A percentile compares a stretch with the other conserved stretches of the same genome.
Conservation (phyloP, 2,797 vertebrate genomes). For the Sciaenops ocellatus region DNA sequence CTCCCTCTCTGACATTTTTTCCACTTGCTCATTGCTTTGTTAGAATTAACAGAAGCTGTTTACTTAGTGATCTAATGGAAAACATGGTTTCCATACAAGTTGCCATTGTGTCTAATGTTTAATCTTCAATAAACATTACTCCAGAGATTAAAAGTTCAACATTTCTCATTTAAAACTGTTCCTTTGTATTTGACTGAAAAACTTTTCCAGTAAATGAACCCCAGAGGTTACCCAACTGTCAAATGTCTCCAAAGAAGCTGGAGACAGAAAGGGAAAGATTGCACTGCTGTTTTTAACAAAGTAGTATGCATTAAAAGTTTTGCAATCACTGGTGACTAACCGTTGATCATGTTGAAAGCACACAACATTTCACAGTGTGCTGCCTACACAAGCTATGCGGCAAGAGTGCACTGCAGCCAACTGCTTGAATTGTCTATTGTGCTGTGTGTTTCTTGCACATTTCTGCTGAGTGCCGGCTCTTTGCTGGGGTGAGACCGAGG, state of each 20-base stretch:
- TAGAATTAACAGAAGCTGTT: slow-evolving; percentile 48
- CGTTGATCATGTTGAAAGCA: slow-evolving; percentile 14
- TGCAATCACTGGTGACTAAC: neutral
- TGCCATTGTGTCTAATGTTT: slow-evolving; percentile 49
- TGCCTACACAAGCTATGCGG: slow-evolving; percentile 16
- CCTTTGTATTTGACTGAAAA: slow-evolving; percentile 13
- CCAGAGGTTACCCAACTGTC: neutral
- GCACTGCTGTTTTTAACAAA: neutral
- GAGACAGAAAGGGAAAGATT: neutral
- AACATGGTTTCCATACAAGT: neutral
- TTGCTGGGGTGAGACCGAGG: slow-evolving; percentile 46
- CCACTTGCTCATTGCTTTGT: slow-evolving; percentile 1
- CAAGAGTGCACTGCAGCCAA: slow-evolving; percentile 19
- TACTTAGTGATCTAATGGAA: slow-evolving; percentile 36
- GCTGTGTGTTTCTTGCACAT: slow-evolving; percentile 53
- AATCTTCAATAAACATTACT: slow-evolving; percentile 31
- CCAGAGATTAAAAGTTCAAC: neutral
- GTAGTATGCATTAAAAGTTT: no score
- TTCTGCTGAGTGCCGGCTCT: slow-evolving; percentile 66
- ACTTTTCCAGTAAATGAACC: neutral
- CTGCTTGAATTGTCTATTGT: slow-evolving; percentile 60
- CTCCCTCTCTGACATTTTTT: neutral
- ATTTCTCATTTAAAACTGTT: neutral
- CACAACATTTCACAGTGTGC: slow-evolving; percentile 8
- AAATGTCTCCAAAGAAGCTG: slow-evolving; percentile 12